These are phyloP conservation scores for Exaiptasia diaphana DNA, from an alignment of 64 coral and sea anemone species.

Conservation along the genomic window DNA sequence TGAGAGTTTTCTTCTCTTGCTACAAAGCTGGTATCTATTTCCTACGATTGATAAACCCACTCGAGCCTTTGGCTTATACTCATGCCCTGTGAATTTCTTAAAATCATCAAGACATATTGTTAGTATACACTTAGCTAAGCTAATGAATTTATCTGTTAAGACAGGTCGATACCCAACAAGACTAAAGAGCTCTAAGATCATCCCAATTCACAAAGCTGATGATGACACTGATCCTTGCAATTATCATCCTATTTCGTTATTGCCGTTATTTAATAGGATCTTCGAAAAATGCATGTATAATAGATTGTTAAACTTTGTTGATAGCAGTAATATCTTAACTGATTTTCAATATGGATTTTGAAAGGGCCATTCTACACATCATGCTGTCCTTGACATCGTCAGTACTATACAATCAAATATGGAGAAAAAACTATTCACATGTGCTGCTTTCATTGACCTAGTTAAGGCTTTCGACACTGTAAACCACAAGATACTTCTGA, in stretches of 20 bases:
- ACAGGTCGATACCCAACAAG: background rate
- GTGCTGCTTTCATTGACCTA: background rate
- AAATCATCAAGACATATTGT: slow-evolving; percentile 8
- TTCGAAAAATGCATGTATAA: slow-evolving; percentile 8
- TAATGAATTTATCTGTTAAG: slow-evolving; percentile 1
- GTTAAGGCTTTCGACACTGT: background rate
- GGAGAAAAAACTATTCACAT: background rate
- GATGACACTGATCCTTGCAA: slow-evolving; percentile 12
- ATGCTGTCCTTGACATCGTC: background rate
- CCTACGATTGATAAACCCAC: slow-evolving; percentile 46
- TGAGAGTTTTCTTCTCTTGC: slow-evolving; percentile 1
- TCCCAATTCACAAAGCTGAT: slow-evolving; percentile 19
- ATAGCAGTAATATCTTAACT: no score
- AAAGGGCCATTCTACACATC: background rate
- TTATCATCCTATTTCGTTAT: slow-evolving; percentile 6
- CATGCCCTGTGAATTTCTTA: slow-evolving; percentile 5
- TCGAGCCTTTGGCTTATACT: slow-evolving; percentile 8
- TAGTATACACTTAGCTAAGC: slow-evolving; percentile 4
- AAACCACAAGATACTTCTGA: slow-evolving; percentile 8
- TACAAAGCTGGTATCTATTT: slow-evolving; percentile 7
- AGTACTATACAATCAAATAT: background rate
- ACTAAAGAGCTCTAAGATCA: slow-evolving; percentile 11
- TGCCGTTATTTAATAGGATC: background rate
- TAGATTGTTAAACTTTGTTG: background rate
- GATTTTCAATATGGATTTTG: background rate